Base-by-base conservation (phyloP, 1,140 invertebrate species). In the Sitophilus oryzae region DNA sequence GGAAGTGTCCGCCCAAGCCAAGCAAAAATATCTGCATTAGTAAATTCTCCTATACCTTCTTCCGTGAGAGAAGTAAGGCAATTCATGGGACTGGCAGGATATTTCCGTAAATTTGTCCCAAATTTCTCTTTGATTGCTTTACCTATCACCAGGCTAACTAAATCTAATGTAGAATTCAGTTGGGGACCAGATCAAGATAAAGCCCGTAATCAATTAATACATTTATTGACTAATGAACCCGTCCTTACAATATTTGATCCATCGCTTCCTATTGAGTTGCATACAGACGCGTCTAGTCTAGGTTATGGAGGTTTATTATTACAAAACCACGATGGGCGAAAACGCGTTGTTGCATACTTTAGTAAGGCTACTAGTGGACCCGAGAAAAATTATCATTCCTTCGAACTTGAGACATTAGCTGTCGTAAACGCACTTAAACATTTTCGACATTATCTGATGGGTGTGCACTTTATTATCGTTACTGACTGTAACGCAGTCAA, bases 41-140 rank as follows among this genome's bases (percentile, higher is more conserved):
- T 16, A n/a, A n/a, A 48, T n/a, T 16, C 10, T 35, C 14, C n/a
- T n/a, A n/a, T n/a, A n/a, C 75, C 76, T 8, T 56, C 18, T n/a
- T 62, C 65, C 50, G 46, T 67, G 15, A 66, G 53, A 21, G 61
- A 73, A 52, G 15, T 77, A n/a, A 56, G 57, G 51, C 46, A 54
- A 42, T 64, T 74, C 67, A 47, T 73, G 37, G 73, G 74, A 9
- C 47, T 73, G 21, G 55, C 66, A 14, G 60, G 62, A 19, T 78
- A 69, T 60, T 77, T 74, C 51, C 62, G 70, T 35, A 61, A 71
- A 15, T 78, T 76, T 52, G 53, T 76, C n/a, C 62, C 62, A 22
- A 61, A 73, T 21, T 66, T 75, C 30, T 52, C 70, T 5, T 56
- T 56, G 9, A 18, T 72, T 8, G 62, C 5, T 65, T 5, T 65